Evolutionary conservation across 2,113 vertebrate species (phyloP).

Genomic region (Sebastes fasciatus): DNA sequence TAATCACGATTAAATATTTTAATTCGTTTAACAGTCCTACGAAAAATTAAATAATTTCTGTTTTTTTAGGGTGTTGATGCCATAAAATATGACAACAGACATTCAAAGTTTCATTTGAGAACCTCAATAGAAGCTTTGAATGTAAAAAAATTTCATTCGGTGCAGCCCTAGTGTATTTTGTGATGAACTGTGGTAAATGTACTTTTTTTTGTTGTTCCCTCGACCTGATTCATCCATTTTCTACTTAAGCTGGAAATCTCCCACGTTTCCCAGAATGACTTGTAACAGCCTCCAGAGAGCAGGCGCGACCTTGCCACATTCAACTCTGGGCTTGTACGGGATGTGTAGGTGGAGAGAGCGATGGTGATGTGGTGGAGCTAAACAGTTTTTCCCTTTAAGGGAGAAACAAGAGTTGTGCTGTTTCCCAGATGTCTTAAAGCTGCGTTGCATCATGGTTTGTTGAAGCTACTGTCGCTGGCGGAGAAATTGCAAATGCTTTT

Average conservation of each 20-base stretch:
- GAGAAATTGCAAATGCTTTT: neutral
- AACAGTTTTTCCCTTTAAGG: slow-evolving; percentile 14
- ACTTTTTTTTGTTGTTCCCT: slow-evolving; percentile 2
- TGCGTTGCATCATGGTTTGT: slow-evolving; percentile 5
- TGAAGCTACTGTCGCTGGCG: neutral
- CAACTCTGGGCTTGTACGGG: slow-evolving; percentile 24
- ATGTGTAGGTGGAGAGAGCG: slow-evolving; percentile 57
- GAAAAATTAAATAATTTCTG: no score
- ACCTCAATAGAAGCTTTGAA: no score
- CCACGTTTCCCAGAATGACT: slow-evolving; percentile 60
- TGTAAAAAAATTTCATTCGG: neutral
- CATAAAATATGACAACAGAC: no score
- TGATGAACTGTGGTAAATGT: neutral
- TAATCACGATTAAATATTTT: no score
- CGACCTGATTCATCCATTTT: neutral
- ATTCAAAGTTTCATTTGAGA: no score
- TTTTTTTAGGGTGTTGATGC: no score
- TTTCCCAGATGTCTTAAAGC: slow-evolving; percentile 30
- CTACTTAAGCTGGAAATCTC: slow-evolving; percentile 27
- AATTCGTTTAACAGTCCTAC: no score
- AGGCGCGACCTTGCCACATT: slow-evolving; percentile 33
- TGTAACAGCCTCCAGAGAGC: slow-evolving; percentile 47
- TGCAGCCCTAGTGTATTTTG: neutral
- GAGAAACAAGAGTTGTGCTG: slow-evolving; percentile 3
- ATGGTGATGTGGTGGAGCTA: slow-evolving; percentile 7